phyloP scores from a whole-genome alignment of 2,888 invertebrate genomes.

The Tachina lurida region DNA sequence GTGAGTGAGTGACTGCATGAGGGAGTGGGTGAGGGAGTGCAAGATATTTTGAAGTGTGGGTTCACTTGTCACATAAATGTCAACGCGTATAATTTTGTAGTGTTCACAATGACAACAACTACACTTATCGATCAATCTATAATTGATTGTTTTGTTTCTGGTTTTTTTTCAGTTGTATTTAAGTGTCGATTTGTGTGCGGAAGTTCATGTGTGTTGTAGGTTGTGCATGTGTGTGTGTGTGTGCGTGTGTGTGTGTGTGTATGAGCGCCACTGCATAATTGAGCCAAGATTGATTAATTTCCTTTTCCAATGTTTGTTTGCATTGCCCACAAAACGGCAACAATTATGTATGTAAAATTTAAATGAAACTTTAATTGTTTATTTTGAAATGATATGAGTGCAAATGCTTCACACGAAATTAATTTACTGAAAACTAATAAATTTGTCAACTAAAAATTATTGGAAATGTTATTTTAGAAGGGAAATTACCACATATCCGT shows the following conservation, averaged over 20 bases:
- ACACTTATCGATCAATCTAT: slow-evolving; percentile 68
- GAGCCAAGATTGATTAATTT: slow-evolving; percentile 53
- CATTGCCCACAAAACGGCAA: slow-evolving; percentile 1
- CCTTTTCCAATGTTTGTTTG: slow-evolving; percentile 23
- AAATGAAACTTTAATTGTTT: slow-evolving; percentile 33
- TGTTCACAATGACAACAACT: slow-evolving; percentile 53
- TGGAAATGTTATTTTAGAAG: too few species aligned
- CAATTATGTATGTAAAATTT: not conserved
- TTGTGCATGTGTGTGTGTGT: not conserved
- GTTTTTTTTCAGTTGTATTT: not conserved
- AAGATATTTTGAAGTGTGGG: slow-evolving; percentile 49
- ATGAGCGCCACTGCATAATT: slow-evolving; percentile 20
- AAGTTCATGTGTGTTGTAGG: not conserved
- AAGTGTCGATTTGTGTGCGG: not conserved
- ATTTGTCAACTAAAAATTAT: too few species aligned
- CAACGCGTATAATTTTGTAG: slow-evolving; percentile 60
- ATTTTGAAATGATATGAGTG: slow-evolving; percentile 32
- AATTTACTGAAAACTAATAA: not conserved
- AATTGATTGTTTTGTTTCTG: slow-evolving; percentile 64
- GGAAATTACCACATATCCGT: too few species aligned
- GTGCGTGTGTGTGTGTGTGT: not conserved
- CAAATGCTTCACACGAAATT: not conserved
- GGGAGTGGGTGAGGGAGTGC: not conserved
- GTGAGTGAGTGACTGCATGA: too few species aligned
- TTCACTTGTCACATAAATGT: slow-evolving; percentile 70